A percentile compares a stretch with the other conserved stretches of the same genome.
Evolutionary conservation across 2,113 vertebrate species (phyloP).

Genomic region (Pseudolaguvia tuberculata): DNA sequence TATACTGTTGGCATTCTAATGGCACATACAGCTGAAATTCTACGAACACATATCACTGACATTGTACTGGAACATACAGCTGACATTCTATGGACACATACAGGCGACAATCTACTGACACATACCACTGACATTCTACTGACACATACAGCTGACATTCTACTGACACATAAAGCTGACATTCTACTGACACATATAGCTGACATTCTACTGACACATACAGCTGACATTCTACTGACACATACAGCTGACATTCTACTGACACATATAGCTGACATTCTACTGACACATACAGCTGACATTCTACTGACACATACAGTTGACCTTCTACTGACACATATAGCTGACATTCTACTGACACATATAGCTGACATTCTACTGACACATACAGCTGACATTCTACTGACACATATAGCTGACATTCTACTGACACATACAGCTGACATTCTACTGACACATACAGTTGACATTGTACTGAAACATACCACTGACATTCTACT

Average conservation of each 20-base stretch:
- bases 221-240: slow-evolving; percentile 22
- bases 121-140: no score
- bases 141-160: no score
- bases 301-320: background rate
- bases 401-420: slow-evolving; percentile 5
- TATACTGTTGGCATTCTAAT: no score
- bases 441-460: background rate
- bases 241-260: background rate
- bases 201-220: slow-evolving; percentile 65
- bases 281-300: slow-evolving; percentile 63
- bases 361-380: slow-evolving; percentile 45
- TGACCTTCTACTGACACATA: background rate
- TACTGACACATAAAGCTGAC: no score
- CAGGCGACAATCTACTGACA: no score
- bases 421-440: slow-evolving; percentile 66
- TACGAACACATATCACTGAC: no score
- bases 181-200: background rate
- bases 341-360: slow-evolving; percentile 62
- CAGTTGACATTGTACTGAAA: background rate
- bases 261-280: slow-evolving; percentile 42
- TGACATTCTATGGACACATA: no score
- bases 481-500: no score
- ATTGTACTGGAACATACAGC: no score
- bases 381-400: background rate
- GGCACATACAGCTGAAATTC: no score